Percentiles rank a stretch among this genome's conserved stretches.
Conservation (phyloP, 2,888 invertebrate species). For the Dioctria linearis region DNA sequence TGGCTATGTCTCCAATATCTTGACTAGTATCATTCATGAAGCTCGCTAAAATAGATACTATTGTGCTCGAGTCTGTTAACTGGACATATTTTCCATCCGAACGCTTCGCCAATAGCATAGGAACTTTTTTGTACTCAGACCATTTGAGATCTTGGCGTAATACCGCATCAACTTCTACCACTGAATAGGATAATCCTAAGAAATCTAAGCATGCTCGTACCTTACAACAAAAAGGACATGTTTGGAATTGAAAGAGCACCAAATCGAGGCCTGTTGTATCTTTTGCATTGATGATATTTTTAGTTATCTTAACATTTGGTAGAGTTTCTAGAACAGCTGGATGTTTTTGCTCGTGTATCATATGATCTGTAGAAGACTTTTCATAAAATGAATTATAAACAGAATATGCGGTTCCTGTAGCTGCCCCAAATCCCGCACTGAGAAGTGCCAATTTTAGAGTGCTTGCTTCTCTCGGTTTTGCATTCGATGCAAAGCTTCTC, state of each 20-base stretch:
- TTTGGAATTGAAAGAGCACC: constrained; percentile 95
- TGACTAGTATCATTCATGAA: constrained; percentile 76
- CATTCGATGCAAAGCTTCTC: constrained; percentile 54
- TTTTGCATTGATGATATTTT: constrained; percentile 77
- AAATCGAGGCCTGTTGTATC: constrained; percentile 83
- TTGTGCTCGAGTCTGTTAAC: constrained; percentile 94
- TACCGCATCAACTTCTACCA: constrained; percentile 98
- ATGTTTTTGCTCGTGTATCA: constrained; percentile 68
- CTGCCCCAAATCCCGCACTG: constrained; percentile 75
- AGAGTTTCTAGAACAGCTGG: constrained; percentile 70
- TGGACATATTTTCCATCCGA: constrained; percentile 83
- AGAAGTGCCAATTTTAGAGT: constrained; percentile 74
- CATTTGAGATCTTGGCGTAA: constrained; percentile 89
- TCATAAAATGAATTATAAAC: constrained; percentile 64
- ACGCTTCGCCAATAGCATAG: constrained; percentile 85
- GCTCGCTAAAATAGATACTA: constrained; percentile 90
- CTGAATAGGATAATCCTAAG: constrained; percentile 92
- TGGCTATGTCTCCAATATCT: constrained; percentile 78
- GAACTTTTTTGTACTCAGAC: constrained; percentile 96
- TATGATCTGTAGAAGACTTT: constrained; percentile 62
- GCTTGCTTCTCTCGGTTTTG: constrained; percentile 60
- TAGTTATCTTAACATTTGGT: constrained; percentile 74
- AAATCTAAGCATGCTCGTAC: constrained; percentile 89
- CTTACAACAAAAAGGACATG: constrained; percentile 98
- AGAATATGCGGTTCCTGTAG: constrained; percentile 74